These are phyloP conservation scores for Augiades crinisus DNA, from an alignment of 2,888 invertebrate species.

Conservation along the genomic window DNA sequence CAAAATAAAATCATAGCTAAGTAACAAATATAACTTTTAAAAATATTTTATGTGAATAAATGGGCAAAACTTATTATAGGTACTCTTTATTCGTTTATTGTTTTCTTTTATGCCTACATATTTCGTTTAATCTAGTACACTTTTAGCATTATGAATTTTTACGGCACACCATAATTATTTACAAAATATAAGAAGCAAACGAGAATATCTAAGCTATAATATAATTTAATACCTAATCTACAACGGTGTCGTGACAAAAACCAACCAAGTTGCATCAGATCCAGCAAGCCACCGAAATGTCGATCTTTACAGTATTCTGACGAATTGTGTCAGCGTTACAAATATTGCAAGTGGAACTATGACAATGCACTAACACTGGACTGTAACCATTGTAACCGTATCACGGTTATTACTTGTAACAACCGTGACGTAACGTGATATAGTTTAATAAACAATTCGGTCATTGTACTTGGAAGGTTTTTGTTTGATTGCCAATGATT, in stretches of 20 bases:
- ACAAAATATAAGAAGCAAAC: no score
- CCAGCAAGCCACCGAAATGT: neutral
- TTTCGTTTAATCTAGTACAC: no score
- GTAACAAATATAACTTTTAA: no score
- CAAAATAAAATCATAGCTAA: no score
- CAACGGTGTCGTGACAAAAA: neutral
- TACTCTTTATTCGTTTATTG: no score
- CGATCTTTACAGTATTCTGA: slow-evolving; percentile 1
- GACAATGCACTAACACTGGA: neutral
- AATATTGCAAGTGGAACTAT: neutral
- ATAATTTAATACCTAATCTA: no score
- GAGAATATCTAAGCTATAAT: no score
- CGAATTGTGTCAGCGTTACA: slow-evolving; percentile 7
- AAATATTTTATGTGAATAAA: no score
- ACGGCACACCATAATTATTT: no score
- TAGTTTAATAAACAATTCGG: neutral
- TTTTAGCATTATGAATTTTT: no score
- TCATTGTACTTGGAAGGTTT: neutral
- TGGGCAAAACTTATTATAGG: no score
- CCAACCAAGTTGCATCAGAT: slow-evolving; percentile 1
- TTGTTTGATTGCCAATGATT: neutral
- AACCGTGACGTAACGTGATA: neutral
- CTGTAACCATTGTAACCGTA: slow-evolving; percentile 1
- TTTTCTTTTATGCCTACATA: no score
- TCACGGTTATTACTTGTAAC: neutral